Conservation (phyloP, 2,113 vertebrate species). For the Boulengeromyrus knoepffleri region DNA sequence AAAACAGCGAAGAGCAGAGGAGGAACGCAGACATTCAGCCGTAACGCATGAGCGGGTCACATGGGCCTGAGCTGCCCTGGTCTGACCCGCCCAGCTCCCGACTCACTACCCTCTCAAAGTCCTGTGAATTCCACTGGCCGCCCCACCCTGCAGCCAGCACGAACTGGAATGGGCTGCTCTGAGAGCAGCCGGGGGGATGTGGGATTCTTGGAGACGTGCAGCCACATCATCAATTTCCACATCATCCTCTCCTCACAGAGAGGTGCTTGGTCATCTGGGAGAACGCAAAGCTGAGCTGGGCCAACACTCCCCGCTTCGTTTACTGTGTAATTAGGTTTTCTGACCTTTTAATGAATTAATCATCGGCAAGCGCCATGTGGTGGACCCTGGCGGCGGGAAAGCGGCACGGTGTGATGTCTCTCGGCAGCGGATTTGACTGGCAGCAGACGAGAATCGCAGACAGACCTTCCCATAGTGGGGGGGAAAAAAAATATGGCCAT, state of each 20-base stretch:
- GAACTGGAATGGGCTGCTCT: background rate
- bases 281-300: background rate
- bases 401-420: background rate
- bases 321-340: background rate
- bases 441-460: background rate
- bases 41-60: background rate
- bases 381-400: background rate
- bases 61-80: background rate
- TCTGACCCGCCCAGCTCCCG: background rate
- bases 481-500: background rate
- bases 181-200: background rate
- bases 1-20: background rate
- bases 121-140: background rate
- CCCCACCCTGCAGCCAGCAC: background rate
- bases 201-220: background rate
- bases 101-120: background rate
- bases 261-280: background rate
- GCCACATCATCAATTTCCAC: background rate
- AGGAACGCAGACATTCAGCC: background rate
- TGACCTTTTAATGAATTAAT: constrained; percentile 22
- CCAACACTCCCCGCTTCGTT: background rate
- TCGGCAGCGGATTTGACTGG: background rate
- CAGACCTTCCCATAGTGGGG: background rate
- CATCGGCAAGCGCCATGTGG: background rate
- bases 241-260: background rate